Percentiles rank a stretch among this genome's conserved stretches.
phyloP scores from a whole-genome alignment of 2,113 vertebrate genomes.

The Chiloscyllium plagiosum region DNA sequence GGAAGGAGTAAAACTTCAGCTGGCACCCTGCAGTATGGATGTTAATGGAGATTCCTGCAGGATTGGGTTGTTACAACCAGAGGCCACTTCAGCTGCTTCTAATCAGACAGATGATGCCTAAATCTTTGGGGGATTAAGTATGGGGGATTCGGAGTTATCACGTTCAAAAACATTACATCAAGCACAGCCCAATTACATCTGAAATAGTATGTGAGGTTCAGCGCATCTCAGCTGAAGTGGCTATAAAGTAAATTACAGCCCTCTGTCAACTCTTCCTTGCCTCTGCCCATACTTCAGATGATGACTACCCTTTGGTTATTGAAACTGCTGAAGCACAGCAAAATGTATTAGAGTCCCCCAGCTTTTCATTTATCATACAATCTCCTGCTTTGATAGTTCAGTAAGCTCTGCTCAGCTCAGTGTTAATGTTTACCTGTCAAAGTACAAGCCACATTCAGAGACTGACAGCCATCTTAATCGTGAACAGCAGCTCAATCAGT shows the following conservation, averaged over 20 bases:
- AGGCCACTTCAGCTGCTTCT: not conserved
- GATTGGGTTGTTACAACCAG: not conserved
- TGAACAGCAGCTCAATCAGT: constrained; percentile 35
- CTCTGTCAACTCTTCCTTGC: constrained; percentile 28
- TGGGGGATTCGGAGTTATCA: constrained; percentile 11
- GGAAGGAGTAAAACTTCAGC: not conserved
- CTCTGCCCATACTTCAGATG: constrained; percentile 24
- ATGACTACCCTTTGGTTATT: constrained; percentile 34
- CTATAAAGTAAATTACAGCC: constrained; percentile 27
- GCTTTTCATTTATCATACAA: constrained; percentile 37
- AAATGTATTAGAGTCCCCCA: constrained; percentile 36
- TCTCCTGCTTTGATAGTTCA: constrained; percentile 37
- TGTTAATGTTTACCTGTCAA: constrained; percentile 36
- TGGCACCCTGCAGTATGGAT: not conserved
- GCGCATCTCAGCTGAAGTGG: constrained; percentile 21
- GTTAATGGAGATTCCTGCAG: not conserved
- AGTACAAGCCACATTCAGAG: not conserved
- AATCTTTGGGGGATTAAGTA: constrained; percentile 28
- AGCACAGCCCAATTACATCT: constrained; percentile 20
- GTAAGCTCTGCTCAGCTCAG: constrained; percentile 32
- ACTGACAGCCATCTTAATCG: constrained; percentile 33
- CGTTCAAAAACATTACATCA: constrained; percentile 19
- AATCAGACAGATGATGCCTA: constrained; percentile 27
- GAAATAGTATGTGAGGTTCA: constrained; percentile 17
- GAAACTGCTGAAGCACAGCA: constrained; percentile 35